phyloP scores from a whole-genome alignment of 2,888 invertebrate genomes.

The Perdita meconis region DNA sequence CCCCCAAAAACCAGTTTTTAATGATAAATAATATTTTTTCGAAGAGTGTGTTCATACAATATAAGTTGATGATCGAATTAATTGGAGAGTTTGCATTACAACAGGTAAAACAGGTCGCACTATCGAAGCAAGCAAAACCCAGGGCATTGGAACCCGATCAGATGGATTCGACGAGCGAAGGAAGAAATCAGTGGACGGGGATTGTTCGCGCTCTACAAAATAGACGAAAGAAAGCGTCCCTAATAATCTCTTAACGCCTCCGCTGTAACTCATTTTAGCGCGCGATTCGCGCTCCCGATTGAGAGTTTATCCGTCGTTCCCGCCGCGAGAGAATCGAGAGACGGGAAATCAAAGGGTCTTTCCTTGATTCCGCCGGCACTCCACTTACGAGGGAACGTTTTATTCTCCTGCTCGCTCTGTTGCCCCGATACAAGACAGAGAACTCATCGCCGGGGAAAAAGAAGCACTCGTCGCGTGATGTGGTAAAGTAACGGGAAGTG shows the following conservation, averaged over 20 bases:
- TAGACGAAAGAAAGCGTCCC: not conserved
- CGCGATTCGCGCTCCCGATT: slow-evolving; percentile 38
- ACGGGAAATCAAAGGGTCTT: slow-evolving; percentile 54
- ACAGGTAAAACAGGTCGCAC: too few relatives aligned
- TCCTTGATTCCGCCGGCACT: slow-evolving; percentile 34
- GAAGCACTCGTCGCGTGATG: slow-evolving; percentile 55
- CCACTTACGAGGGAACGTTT: slow-evolving; percentile 46
- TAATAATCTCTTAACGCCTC: slow-evolving; percentile 17
- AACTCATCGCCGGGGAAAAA: slow-evolving; percentile 39
- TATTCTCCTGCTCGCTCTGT: slow-evolving; percentile 12
- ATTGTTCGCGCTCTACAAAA: not conserved
- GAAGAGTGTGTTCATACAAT: too few relatives aligned
- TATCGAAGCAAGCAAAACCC: too few relatives aligned
- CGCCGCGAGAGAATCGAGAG: slow-evolving; percentile 25
- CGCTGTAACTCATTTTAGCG: slow-evolving; percentile 12
- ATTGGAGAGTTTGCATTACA: too few relatives aligned
- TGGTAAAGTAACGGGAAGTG: slow-evolving; percentile 62
- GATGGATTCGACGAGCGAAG: too few relatives aligned
- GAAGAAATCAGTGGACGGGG: too few relatives aligned
- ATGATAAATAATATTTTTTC: too few relatives aligned
- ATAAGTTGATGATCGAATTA: too few relatives aligned
- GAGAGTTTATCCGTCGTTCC: slow-evolving; percentile 42
- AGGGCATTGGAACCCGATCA: too few relatives aligned
- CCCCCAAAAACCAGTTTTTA: too few relatives aligned
- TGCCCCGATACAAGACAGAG: slow-evolving; percentile 44